A percentile compares a stretch with the other conserved stretches of the same genome.
phyloP scores from a whole-genome alignment of 2,113 vertebrate species.

The Pachycephala philippinensis region DNA sequence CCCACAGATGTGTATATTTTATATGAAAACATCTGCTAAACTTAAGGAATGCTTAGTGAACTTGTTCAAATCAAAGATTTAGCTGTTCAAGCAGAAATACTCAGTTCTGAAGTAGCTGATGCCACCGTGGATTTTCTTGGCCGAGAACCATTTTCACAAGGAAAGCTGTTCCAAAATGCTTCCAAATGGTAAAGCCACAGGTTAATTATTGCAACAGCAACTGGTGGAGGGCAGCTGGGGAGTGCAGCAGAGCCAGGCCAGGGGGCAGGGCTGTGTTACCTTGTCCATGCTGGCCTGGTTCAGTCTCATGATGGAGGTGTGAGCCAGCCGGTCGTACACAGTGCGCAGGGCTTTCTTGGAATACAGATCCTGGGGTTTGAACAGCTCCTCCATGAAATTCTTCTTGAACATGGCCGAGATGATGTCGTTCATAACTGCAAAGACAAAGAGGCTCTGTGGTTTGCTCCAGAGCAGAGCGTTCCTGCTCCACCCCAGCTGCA shows the following conservation, averaged over 20 bases:
- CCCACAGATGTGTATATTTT: background rate
- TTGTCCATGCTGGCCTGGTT: slow-evolving; percentile 99
- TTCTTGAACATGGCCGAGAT: slow-evolving; percentile 97
- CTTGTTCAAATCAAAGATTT: background rate
- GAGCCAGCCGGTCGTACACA: slow-evolving; percentile 91
- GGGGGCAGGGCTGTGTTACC: slow-evolving; percentile 61
- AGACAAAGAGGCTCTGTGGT: slow-evolving; percentile 30
- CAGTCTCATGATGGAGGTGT: slow-evolving; percentile 97
- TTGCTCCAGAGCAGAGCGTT: background rate
- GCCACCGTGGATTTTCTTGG: background rate
- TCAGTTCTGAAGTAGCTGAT: background rate
- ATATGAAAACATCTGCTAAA: background rate
- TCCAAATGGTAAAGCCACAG: accelerated
- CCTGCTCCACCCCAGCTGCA: background rate
- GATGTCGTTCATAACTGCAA: slow-evolving; percentile 97
- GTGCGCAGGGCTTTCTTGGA: slow-evolving; percentile 95
- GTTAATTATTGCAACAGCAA: background rate
- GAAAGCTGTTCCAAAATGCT: background rate
- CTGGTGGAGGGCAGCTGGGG: background rate
- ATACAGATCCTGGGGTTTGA: slow-evolving; percentile 96
- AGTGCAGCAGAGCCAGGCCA: background rate
- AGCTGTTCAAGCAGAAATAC: background rate
- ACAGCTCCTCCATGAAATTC: slow-evolving; percentile 94
- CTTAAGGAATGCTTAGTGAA: background rate
- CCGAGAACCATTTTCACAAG: background rate